Evolutionary conservation across 2,113 vertebrate species (phyloP).

Genomic region (Colistium nudipinnis): DNA sequence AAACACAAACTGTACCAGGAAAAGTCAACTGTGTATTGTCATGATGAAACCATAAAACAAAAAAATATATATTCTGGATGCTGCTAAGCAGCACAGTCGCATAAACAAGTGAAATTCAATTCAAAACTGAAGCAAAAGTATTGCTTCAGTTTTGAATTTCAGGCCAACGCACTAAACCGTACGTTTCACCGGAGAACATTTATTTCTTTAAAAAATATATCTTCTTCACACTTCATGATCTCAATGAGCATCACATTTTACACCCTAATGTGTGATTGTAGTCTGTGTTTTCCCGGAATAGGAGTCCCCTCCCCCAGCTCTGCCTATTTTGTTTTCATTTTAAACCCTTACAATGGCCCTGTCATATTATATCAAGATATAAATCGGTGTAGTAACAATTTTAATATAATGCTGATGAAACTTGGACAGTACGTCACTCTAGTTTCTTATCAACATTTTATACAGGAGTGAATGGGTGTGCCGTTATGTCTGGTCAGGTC

Average conservation of each 20-base stretch:
- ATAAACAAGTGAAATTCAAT: conserved; percentile 28
- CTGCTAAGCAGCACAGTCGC: not conserved
- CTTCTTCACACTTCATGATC: too few relatives aligned
- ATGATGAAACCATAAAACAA: conserved; percentile 2
- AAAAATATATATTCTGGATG: not conserved
- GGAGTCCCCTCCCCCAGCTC: too few relatives aligned
- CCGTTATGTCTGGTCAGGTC: conserved; percentile 7
- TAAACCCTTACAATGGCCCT: too few relatives aligned
- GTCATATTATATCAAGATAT: not conserved
- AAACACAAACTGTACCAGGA: conserved; percentile 11
- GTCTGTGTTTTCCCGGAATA: too few relatives aligned
- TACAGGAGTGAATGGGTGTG: not conserved
- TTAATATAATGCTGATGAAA: not conserved
- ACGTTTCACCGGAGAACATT: too few relatives aligned
- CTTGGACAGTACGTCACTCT: not conserved
- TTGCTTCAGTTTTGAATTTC: not conserved
- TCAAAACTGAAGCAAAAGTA: too few relatives aligned
- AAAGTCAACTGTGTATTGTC: conserved; percentile 37
- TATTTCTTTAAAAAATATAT: too few relatives aligned
- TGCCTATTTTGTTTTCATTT: too few relatives aligned
- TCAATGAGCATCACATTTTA: too few relatives aligned
- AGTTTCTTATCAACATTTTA: not conserved
- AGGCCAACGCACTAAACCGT: not conserved
- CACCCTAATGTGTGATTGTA: too few relatives aligned
- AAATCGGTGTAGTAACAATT: not conserved